Percentiles rank a stretch among this genome's conserved stretches.
phyloP scores from a whole-genome alignment of 1,140 invertebrate species.

The Globodera ellingtonae region DNA sequence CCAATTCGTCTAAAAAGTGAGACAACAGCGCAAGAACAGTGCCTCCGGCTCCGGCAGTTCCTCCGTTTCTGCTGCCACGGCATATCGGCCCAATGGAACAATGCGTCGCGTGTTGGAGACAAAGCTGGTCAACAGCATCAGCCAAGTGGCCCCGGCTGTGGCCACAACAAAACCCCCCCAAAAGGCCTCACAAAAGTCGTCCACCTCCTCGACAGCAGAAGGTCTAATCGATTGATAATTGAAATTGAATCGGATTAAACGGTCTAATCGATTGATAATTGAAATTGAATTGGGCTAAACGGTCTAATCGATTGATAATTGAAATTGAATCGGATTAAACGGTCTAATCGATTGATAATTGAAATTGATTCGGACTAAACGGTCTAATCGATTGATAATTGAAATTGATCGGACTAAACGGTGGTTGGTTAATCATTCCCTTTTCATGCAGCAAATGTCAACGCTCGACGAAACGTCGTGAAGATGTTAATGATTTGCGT shows the following conservation, averaged over 20 bases:
- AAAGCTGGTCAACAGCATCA: conserved; percentile 10
- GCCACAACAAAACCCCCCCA: background rate
- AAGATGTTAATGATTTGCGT: conserved; percentile 25
- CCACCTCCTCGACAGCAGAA: background rate
- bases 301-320: too few relatives aligned
- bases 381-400: too few relatives aligned
- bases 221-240: background rate
- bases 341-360: too few relatives aligned
- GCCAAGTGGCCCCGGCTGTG: background rate
- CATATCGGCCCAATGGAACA: conserved; percentile 1
- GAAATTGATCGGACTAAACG: too few relatives aligned
- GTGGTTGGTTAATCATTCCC: too few relatives aligned
- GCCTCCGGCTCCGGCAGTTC: background rate
- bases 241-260: too few relatives aligned
- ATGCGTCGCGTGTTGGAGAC: conserved; percentile 21
- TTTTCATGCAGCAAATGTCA: conserved; percentile 6
- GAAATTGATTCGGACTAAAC: too few relatives aligned
- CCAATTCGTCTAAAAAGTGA: background rate
- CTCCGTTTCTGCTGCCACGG: too few relatives aligned
- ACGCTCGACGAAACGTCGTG: conserved; percentile 17
- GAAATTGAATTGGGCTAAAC: too few relatives aligned
- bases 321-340: too few relatives aligned
- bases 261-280: too few relatives aligned
- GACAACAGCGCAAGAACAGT: background rate
- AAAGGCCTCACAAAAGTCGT: background rate